Base-by-base conservation (phyloP, 1,140 invertebrate genomes). In the Acromyrmex echinatior region DNA sequence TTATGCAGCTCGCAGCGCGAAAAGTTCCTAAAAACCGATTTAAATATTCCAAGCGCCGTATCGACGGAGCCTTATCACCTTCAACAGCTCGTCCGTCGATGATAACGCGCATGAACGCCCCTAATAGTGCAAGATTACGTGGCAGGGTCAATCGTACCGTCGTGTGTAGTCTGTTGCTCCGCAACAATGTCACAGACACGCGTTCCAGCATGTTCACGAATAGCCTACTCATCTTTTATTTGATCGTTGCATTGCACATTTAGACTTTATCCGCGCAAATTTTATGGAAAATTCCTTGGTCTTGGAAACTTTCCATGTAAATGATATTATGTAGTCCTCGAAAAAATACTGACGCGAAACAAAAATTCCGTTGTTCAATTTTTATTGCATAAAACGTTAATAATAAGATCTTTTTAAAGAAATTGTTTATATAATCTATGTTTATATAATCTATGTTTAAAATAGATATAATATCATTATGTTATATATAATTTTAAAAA, bases 101-200 rank as follows among this genome's bases (percentile, higher is more conserved):
- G 89, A 91, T 90, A 90, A 49, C 74, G 70, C 51, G 76, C n/a
- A 62, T 10, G 77, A 35, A 91, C 90, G 90, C 90, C 90, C 89
- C 90, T 86, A 91, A 86, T 90, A 39, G 39, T 77, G 53, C 21
- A 86, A 86, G 89, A 91, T 90, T 91, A 81, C 60, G 66, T 73
- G 63, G 62, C 86, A 90, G 86, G 79, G 85, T 73, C 85, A 89
- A 56, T 51, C 56, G 39, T 60, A 84, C 31, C 14, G 82, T 49
- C 49, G 31, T 45, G 45, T 21, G 60, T 39, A 49, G 18, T 76
- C 80, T 49, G 25, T 16, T 58, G 21, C 21, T 14, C 25, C 0
- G 60, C n/a, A 28, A 60, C 60, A 45, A 79, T 31, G 62, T 78
- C 60, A 84, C 45, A 84, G 25, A 86, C 65, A 35, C 73, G n/a